Evolutionary conservation across 2,113 vertebrate species (phyloP).

Genomic region (Dromas ardeola): DNA sequence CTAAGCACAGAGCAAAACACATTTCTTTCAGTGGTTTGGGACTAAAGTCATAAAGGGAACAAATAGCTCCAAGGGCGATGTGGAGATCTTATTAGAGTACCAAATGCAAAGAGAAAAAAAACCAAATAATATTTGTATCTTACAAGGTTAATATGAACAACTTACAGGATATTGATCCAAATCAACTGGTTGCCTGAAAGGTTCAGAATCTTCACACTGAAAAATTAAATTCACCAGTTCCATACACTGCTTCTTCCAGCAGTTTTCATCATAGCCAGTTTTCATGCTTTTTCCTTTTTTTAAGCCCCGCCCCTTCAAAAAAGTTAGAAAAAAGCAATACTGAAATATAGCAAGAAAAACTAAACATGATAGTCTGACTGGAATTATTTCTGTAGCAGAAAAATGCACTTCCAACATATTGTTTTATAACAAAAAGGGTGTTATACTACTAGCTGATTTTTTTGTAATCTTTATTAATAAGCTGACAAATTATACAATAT

Average conservation of each 20-base stretch:
- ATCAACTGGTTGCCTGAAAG: slow-evolving; percentile 93
- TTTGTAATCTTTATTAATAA: not conserved
- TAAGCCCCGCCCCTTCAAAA: slow-evolving; percentile 58
- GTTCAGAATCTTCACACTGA: slow-evolving; percentile 94
- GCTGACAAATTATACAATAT: not conserved
- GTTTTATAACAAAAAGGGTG: not conserved
- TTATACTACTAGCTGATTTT: not conserved
- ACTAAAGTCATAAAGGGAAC: not conserved
- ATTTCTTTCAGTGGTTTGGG: not conserved
- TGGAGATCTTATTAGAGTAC: not conserved
- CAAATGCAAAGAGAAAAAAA: not conserved
- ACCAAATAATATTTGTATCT: not conserved
- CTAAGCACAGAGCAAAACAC: not conserved
- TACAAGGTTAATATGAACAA: not conserved
- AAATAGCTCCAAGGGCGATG: not conserved
- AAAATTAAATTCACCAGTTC: slow-evolving; percentile 89
- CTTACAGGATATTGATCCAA: slow-evolving; percentile 90
- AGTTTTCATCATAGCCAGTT: slow-evolving; percentile 75
- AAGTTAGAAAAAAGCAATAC: not conserved
- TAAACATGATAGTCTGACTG: not conserved
- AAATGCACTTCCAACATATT: not conserved
- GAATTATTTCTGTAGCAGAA: not conserved
- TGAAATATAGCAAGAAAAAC: not conserved
- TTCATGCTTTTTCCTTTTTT: slow-evolving; percentile 47
- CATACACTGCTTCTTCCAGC: slow-evolving; percentile 93